Evolutionary conservation across 2,888 invertebrate species (phyloP).

Genomic region (Slavum lentiscoides): DNA sequence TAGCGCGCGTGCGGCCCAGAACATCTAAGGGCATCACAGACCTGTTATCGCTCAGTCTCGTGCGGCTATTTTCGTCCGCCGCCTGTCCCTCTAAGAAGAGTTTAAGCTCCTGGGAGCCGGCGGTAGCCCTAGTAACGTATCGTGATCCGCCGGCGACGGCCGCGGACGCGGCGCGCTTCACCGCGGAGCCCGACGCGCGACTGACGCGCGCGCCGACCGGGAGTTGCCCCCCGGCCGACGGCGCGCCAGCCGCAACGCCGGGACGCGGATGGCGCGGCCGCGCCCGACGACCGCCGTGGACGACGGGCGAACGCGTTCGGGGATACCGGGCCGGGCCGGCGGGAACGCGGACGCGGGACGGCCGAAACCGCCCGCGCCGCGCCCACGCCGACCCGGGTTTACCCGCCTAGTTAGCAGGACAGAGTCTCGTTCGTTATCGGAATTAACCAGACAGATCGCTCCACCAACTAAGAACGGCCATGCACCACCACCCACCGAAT

Average conservation of each 20-base stretch:
- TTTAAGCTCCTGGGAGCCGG: constrained; percentile 40
- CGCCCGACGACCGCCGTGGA: constrained; percentile 25
- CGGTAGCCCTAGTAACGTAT: constrained; percentile 5
- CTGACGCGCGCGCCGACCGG: too few relatives aligned
- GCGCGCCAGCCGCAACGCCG: too few relatives aligned
- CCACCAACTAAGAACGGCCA: background rate
- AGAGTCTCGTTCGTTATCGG: constrained; percentile 68
- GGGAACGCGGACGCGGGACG: constrained; percentile 64
- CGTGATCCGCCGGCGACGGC: constrained; percentile 5
- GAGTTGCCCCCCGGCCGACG: background rate
- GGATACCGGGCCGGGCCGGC: constrained; percentile 39
- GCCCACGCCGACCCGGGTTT: constrained; percentile 57
- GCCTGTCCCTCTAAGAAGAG: constrained; percentile 68
- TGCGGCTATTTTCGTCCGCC: constrained; percentile 61
- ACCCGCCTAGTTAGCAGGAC: constrained; percentile 60
- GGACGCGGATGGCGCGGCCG: constrained; percentile 14
- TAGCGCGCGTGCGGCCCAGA: constrained; percentile 66
- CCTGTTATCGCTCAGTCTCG: constrained; percentile 67
- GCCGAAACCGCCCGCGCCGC: constrained; percentile 1
- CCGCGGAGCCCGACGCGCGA: too few relatives aligned
- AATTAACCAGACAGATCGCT: constrained; percentile 67
- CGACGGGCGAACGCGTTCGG: constrained; percentile 44
- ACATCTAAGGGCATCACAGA: constrained; percentile 68
- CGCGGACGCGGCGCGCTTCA: constrained; percentile 13
- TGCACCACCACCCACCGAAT: constrained; percentile 64